Evolutionary conservation across 2,113 vertebrate species (phyloP), one percentile per base, ranked within the genome.

Genomic region (Epinephelus moara): DNA sequence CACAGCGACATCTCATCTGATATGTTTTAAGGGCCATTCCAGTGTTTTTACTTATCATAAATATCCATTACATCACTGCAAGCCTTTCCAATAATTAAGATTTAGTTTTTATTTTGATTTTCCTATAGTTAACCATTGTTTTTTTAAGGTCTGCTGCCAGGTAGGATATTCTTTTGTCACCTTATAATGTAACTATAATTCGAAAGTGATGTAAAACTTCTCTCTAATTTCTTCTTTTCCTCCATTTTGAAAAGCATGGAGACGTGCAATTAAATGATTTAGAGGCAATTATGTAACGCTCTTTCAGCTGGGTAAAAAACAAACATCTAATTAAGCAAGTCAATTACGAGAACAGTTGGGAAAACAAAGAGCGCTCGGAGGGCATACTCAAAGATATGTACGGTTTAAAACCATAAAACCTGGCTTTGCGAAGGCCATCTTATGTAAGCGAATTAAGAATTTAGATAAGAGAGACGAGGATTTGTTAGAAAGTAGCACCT

Each of bases 311-410:
- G 78, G 73, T 70, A 30, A 40, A 76, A 82, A 60, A 78, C 72
- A 89, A 84, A 70, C 52, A 88, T 87, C 69, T 71, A 82, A 90
- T 90, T 86, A 75, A 50, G 52, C 3, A 70, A 74, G 55, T 73
- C 86, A 88, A 86, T 85, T 61, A 76, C 21, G 25, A 45, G 42
- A 45, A 75, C 21, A 73, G 49, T 70, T 77, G 21, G 77, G 40
- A 66, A 50, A 87, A 75, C 40, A 79, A 66, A 75, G 42, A 76
- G 62, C 3, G 45, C 66, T 69, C 64, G 9, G n/a, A 63, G 25
- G 78, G 62, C 27, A 52, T 33, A 45, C 57, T 64, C 23, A 57
- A 21, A 67, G 42, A 67, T 69, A 49, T 19, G 23, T 37, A 33
- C 4, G 33, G 33, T 70, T 49, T 64, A 75, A 79, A 63, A 62